A percentile compares a stretch with the other conserved stretches of the same genome.
Conservation (phyloP, 2,113 vertebrate species). For the Ranitomeya imitator region DNA sequence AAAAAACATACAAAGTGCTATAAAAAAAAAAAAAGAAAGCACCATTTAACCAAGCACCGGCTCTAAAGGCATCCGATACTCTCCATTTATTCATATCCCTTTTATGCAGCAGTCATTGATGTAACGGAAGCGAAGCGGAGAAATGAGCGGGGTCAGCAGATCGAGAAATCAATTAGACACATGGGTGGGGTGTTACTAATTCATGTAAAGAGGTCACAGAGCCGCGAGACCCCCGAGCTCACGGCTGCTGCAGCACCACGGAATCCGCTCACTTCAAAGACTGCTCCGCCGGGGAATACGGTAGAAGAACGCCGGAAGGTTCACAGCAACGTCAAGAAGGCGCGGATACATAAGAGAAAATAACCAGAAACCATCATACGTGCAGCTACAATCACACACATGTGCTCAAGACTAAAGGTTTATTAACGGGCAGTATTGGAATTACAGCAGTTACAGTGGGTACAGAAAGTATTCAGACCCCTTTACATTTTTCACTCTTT, state of each 20-base stretch:
- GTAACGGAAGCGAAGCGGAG: background rate
- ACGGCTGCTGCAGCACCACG: background rate
- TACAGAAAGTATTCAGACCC: no score
- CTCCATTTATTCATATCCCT: background rate
- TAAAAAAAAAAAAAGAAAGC: no score
- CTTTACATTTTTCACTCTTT: no score
- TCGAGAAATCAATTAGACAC: constrained; percentile 5
- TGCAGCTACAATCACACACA: no score
- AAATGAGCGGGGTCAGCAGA: background rate
- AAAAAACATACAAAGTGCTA: no score
- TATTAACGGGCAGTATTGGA: no score
- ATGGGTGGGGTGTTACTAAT: constrained; percentile 1
- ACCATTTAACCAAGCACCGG: no score
- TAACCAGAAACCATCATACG: background rate
- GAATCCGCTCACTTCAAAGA: background rate
- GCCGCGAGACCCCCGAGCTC: background rate
- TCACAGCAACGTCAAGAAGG: background rate
- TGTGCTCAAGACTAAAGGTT: no score
- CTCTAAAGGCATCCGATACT: no score
- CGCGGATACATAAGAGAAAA: background rate
- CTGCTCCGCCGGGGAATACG: background rate
- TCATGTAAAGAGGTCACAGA: constrained; percentile 1
- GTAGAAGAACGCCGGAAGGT: background rate
- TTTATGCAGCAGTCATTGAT: background rate
- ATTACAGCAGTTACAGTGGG: no score